Base-by-base conservation (phyloP, 92 coral and sea anemone genomes). In the Epizoanthus illoricatus region DNA sequence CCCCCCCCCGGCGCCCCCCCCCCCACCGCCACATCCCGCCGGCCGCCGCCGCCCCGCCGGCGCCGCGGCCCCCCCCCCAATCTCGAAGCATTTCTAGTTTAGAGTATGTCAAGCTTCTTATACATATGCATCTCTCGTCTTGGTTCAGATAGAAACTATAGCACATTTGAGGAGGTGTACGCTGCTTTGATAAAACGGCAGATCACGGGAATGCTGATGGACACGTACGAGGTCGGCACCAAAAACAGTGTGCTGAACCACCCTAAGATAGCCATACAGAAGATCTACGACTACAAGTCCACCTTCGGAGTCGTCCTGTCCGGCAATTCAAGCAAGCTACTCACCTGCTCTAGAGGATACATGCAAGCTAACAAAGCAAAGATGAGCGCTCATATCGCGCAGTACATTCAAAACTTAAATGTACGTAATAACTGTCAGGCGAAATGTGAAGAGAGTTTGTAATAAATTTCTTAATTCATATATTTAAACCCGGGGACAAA, bases 261-360 rank as follows among this genome's bases (percentile, higher is more conserved):
- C 21, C 90, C 96, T 6, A 84, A 88, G 40, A 52, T 90, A n/a
- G 86, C 87, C 5, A 80, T 94, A 18, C 91, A 92, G 61, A 88
- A 84, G 71, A 81, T 94, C 10, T 92, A 74, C 64, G 98, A 92
- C 72, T 90, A 71, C 87, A 59, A 85, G 24, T 84, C 98, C 1
- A 89, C 98, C 0, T 94, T 82, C 75, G 98, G 98, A 4, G 89
- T 94, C 13, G 94, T 94, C 7, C 76, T 90, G 85, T 90, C 98
- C 3, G 97, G 98, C 18, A 90, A 85, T 42, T 88, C 94, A 15
- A 76, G 89, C 21, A 87, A 85, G 75, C 80, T 94, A 23, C 78
- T 67, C 23, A 84, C 73, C 23, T 94, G 98, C 80, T 88, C 93
- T 4, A 89, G 84, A 42, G 64, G 89, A 42, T 94, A 90, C 80